Base-by-base conservation (phyloP, 2,888 invertebrate species). In the Synergus itoensis region DNA sequence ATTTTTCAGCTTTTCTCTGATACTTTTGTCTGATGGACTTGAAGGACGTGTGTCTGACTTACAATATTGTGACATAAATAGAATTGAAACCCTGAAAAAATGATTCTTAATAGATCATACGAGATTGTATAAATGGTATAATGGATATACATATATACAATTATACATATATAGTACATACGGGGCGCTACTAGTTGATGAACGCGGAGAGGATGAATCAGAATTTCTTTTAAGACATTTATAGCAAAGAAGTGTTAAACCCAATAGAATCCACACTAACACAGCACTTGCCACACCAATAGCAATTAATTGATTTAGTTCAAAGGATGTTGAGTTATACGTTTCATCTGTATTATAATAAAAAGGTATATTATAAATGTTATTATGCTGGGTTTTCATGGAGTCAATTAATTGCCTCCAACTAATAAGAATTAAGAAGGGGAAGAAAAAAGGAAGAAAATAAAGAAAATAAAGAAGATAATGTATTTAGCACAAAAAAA, bases 211-310 rank as follows among this genome's bases (percentile, higher is more conserved):
- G 21, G 69, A 87, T 14, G 87, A 85, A 5, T 88, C 85, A 3
- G 87, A 84, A 77, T 87, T 80, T 65, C 81, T 88, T 16, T 73
- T 83, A 69, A 89, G 82, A 78, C 85, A 89, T 84, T 85, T 86
- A 73, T 89, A 90, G 82, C 90, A 90, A 14, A 88, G 86, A 21
- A 91, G 79, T 41, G 81, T 86, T 36, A 89, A 79, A 5, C 90
- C 90, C 4, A 90, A 86, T 76, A 90, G 79, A 43, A 91, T 67
- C 90, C 90, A 91, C 5, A 89, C 82, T 40, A 89, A 65, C 75
- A 89, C 67, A 48, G 88, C 88, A 77, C 87, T 87, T 18, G 87
- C 86, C 36, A 89, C 76, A 4, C 88, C 89, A 62, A 91, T 88
- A 36, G 88, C 84, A 65, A 90, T 83, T 36, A 90, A 82, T 79